Conservation (phyloP, 2,797 vertebrate species). For the Labroides dimidiatus region DNA sequence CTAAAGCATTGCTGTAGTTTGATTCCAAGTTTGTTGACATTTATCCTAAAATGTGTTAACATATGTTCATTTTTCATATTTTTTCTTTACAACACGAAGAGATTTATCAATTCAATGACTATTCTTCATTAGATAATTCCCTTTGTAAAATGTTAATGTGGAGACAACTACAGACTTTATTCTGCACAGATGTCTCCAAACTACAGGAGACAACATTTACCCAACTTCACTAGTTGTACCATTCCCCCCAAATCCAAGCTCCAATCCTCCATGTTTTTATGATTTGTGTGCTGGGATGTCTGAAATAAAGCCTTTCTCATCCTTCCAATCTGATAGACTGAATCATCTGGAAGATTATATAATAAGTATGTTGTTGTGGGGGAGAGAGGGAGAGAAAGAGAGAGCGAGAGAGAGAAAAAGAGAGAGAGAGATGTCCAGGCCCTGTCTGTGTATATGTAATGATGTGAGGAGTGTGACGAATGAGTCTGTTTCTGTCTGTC, state of each 20-base stretch:
- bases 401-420: neutral
- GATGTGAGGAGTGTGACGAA: slow-evolving; percentile 50
- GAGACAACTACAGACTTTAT: slow-evolving; percentile 2
- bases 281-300: slow-evolving; percentile 28
- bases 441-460: slow-evolving; percentile 44
- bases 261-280: slow-evolving; percentile 8
- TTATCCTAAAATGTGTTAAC: neutral
- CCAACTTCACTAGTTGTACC: neutral
- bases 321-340: slow-evolving; percentile 45
- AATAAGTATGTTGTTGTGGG: slow-evolving; percentile 59
- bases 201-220: slow-evolving; percentile 9
- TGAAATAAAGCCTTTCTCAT: slow-evolving; percentile 28
- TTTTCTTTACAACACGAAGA: too few relatives aligned
- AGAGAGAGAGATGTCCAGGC: slow-evolving; percentile 40
- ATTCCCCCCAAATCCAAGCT: slow-evolving; percentile 24
- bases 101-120: neutral
- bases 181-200: slow-evolving; percentile 26
- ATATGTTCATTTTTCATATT: too few relatives aligned
- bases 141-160: slow-evolving; percentile 6
- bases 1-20: too few relatives aligned
- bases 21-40: too few relatives aligned
- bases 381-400: neutral
- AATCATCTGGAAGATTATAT: slow-evolving; percentile 67
- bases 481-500: slow-evolving; percentile 33
- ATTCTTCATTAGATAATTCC: neutral